Evolutionary conservation across 2,797 vertebrate genomes (phyloP), one percentile per base, ranked within the genome.

Genomic region (Malurus leucopterus): DNA sequence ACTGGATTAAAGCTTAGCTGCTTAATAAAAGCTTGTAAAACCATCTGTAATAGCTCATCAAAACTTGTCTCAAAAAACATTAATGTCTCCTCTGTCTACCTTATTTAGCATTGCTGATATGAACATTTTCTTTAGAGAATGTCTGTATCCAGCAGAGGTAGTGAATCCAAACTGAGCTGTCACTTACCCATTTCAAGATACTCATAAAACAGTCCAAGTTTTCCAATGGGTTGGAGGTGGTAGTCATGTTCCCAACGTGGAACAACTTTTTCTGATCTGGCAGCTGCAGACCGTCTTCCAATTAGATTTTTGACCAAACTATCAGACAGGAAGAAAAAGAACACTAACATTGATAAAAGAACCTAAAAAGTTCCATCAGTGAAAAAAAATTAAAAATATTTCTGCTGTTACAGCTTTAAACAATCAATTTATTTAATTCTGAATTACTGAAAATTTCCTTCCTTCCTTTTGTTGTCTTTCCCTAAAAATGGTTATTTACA

Each of bases 221-320:
- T 98, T 64, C 98, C 96, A 58, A 97, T 59, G 20, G 98, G 91
- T 86, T 98, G 98, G 30, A 99, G 97, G 30, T 97, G 97, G 93
- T 99, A 99, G 96, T 99, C 99, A 41, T 99, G 98, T 84, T 99
- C 99, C 99, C 99, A 99, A 51, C 98, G 97, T 44, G 99, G 98
- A 58, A 97, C 93, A 68, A 89, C 88, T 34, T 96, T 98, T 95
- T 99, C 96, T 49, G 97, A 95, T 43, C 93, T 59, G 19, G 88
- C 92, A 44, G 95, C 92, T 40, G 95, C 95, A 69, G 96, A 97
- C 70, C 95, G 95, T 67, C 98, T 98, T 95, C 96, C 97, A 4
- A 98, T 98, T 47, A 98, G 43, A 92, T 99, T 99, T 96, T 98
- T 99, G 71, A 98, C 34, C 98, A 98, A 99, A 92, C 99, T 99